phyloP scores from a whole-genome alignment of 2,888 invertebrate species.

The Hyalella azteca region DNA sequence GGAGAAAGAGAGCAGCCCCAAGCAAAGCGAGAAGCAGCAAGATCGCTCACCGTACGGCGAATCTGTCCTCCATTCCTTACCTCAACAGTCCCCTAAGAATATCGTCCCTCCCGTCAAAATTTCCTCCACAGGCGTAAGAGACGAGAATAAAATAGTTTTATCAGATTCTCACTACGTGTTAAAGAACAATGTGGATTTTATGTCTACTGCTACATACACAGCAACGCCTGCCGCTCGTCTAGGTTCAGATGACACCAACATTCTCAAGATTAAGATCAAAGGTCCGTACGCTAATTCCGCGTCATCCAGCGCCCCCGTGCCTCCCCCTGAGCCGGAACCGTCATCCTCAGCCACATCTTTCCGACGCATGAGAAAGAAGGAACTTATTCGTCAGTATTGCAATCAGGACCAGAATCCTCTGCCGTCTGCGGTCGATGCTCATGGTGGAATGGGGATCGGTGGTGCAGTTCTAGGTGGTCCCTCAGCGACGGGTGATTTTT shows the following conservation, averaged over 20 bases:
- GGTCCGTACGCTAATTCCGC: constrained; percentile 79
- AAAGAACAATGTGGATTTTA: constrained; percentile 22
- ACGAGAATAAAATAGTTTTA: constrained; percentile 31
- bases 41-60: constrained; percentile 36
- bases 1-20: constrained; percentile 49
- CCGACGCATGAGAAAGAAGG: constrained; percentile 84
- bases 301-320: constrained; percentile 70
- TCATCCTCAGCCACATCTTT: constrained; percentile 51
- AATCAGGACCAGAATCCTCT: constrained; percentile 37
- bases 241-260: constrained; percentile 67
- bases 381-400: constrained; percentile 77
- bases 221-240: constrained; percentile 41
- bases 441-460: constrained; percentile 33
- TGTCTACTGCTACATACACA: constrained; percentile 31
- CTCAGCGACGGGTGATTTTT: background rate
- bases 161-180: constrained; percentile 26
- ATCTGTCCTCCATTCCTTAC: constrained; percentile 9
- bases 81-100: constrained; percentile 29
- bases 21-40: constrained; percentile 40
- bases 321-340: constrained; percentile 46
- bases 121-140: background rate
- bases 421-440: constrained; percentile 12
- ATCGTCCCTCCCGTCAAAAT: constrained; percentile 17
- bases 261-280: constrained; percentile 88
- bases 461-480: constrained; percentile 64